These are phyloP conservation scores for Phengaris alcon DNA, from an alignment of 2,888 invertebrate species.

Conservation along the genomic window DNA sequence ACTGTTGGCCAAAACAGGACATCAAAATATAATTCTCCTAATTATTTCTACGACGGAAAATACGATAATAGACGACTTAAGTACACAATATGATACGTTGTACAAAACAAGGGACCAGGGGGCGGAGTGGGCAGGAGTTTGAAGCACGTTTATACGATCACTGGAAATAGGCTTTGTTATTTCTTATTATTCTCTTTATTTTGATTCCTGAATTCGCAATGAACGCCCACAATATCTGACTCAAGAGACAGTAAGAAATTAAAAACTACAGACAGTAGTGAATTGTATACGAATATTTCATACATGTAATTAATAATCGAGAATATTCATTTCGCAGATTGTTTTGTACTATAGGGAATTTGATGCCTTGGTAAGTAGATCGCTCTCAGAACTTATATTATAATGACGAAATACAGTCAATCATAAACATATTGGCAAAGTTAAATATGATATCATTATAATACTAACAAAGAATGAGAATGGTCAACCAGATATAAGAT, in stretches of 20 bases:
- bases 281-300: not conserved
- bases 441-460: too few species aligned
- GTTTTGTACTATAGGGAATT: too few species aligned
- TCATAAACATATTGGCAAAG: too few species aligned
- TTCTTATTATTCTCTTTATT: slow-evolving; percentile 12
- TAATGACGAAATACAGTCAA: too few species aligned
- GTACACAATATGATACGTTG: slow-evolving; percentile 12
- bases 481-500: too few species aligned
- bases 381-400: too few species aligned
- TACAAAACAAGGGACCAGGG: not conserved
- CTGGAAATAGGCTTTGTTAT: slow-evolving; percentile 19
- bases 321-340: too few species aligned
- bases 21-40: not conserved
- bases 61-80: slow-evolving; percentile 5
- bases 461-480: too few species aligned
- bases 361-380: too few species aligned
- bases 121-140: not conserved
- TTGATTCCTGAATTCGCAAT: slow-evolving; percentile 10
- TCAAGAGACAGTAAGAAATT: not conserved
- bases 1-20: too few species aligned
- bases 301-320: too few species aligned
- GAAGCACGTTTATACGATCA: not conserved
- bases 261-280: not conserved
- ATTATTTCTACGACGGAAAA: not conserved
- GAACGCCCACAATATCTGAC: not conserved